A percentile compares a stretch with the other conserved stretches of the same genome.
Evolutionary conservation across 1,140 invertebrate species (phyloP).

Genomic region (Drosophila ogumai): DNA sequence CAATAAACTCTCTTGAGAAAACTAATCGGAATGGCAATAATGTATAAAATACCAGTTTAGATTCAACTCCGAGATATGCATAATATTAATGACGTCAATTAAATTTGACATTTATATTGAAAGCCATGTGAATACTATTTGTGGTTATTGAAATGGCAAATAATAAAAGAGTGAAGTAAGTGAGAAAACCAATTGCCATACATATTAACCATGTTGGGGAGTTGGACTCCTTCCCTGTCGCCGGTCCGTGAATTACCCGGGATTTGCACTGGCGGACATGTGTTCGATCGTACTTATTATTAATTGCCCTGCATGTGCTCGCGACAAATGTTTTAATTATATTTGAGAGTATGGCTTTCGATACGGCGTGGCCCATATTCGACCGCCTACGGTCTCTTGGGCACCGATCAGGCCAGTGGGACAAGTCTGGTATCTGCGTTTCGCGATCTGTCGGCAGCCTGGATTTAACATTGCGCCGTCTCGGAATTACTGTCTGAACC

Average conservation of each 20-base stretch:
- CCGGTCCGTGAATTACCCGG: neutral
- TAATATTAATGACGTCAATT: slow-evolving; percentile 18
- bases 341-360: slow-evolving; percentile 45
- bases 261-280: slow-evolving; percentile 22
- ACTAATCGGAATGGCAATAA: neutral
- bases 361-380: slow-evolving; percentile 47
- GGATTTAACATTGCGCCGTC: slow-evolving; percentile 6
- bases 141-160: neutral
- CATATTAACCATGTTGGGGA: neutral
- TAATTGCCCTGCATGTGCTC: slow-evolving; percentile 54
- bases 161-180: neutral
- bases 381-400: slow-evolving; percentile 41
- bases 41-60: slow-evolving; percentile 16
- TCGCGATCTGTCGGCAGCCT: slow-evolving; percentile 28
- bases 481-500: slow-evolving; percentile 25
- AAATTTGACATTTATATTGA: slow-evolving; percentile 18
- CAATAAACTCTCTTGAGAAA: slow-evolving; percentile 4
- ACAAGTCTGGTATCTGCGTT: slow-evolving; percentile 54
- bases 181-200: slow-evolving; percentile 6
- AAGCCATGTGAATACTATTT: slow-evolving; percentile 10
- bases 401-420: slow-evolving; percentile 66
- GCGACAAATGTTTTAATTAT: slow-evolving; percentile 78
- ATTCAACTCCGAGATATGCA: slow-evolving; percentile 9
- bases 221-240: neutral
- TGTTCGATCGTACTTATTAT: slow-evolving; percentile 43